Evolutionary conservation across 2,113 vertebrate genomes (phyloP).

Genomic region (Rhynchomys soricoides): DNA sequence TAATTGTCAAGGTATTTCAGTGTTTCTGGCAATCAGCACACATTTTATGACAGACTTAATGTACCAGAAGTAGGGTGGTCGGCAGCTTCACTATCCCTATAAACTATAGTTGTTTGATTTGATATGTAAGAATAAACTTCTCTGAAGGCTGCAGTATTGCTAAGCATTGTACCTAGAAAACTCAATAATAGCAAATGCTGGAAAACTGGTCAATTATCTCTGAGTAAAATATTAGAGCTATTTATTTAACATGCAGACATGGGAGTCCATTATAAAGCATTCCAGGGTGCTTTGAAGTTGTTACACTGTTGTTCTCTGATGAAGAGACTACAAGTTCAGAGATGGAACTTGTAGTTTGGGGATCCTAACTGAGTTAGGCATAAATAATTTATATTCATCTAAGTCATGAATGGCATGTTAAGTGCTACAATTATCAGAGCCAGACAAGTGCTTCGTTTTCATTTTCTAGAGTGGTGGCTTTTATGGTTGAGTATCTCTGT

Average conservation of each 20-base stretch:
- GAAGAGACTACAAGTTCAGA: conserved; percentile 56
- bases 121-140: not conserved
- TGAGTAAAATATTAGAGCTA: not conserved
- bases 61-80: not conserved
- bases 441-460: conserved; percentile 71
- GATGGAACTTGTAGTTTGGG: not conserved
- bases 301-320: not conserved
- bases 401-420: conserved; percentile 44
- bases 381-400: conserved; percentile 73
- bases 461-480: conserved; percentile 62
- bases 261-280: not conserved
- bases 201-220: not conserved
- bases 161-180: not conserved
- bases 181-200: not conserved
- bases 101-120: conserved; percentile 7
- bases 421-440: conserved; percentile 66
- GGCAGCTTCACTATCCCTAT: not conserved
- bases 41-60: not conserved
- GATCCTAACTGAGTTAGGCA: conserved; percentile 44
- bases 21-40: not conserved
- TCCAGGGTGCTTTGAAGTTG: not conserved
- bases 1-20: not conserved
- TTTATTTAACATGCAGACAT: conserved; percentile 4
- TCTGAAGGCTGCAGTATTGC: conserved; percentile 19
- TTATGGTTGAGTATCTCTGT: conserved; percentile 56